Evolutionary conservation across 2,797 vertebrate genomes (phyloP).

Genomic region (Cryptoblepharus egeriae): DNA sequence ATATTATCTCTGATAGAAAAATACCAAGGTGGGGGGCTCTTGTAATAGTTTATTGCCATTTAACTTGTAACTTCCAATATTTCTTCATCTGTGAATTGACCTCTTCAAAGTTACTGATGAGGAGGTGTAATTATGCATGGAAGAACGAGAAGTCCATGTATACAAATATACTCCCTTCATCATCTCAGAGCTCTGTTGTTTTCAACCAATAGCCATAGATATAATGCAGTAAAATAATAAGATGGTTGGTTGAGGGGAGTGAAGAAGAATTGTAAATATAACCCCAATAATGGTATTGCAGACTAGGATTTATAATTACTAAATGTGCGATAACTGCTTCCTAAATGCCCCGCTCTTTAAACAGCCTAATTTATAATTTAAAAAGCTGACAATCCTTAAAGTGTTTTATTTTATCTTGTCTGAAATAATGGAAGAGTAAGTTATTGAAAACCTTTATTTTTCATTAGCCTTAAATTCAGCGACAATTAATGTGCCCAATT

Average conservation of each 20-base stretch:
- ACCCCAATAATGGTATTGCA: slow-evolving; percentile 81
- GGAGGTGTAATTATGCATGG: slow-evolving; percentile 31
- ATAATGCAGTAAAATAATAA: slow-evolving; percentile 62
- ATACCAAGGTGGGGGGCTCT: neutral
- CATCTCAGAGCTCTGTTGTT: slow-evolving; percentile 49
- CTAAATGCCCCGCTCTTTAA: slow-evolving; percentile 86
- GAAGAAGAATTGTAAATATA: slow-evolving; percentile 77
- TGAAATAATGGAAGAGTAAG: slow-evolving; percentile 85
- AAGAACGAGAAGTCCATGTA: slow-evolving; percentile 14
- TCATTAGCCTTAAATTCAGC: slow-evolving; percentile 91
- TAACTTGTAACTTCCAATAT: neutral
- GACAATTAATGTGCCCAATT: slow-evolving; percentile 99
- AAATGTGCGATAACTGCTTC: slow-evolving; percentile 89
- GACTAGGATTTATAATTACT: slow-evolving; percentile 88
- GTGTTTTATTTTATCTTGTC: slow-evolving; percentile 88
- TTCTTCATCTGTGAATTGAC: accelerated
- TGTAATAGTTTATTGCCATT: neutral
- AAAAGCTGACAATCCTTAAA: slow-evolving; percentile 82
- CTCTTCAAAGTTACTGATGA: neutral
- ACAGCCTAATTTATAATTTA: slow-evolving; percentile 89
- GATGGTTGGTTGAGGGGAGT: slow-evolving; percentile 40
- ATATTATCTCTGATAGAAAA: neutral
- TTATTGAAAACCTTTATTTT: slow-evolving; percentile 94
- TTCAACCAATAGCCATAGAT: slow-evolving; percentile 60
- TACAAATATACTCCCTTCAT: neutral